These are phyloP conservation scores for Polyploca ridens DNA, from an alignment of 2,888 invertebrate species.

Conservation along the genomic window DNA sequence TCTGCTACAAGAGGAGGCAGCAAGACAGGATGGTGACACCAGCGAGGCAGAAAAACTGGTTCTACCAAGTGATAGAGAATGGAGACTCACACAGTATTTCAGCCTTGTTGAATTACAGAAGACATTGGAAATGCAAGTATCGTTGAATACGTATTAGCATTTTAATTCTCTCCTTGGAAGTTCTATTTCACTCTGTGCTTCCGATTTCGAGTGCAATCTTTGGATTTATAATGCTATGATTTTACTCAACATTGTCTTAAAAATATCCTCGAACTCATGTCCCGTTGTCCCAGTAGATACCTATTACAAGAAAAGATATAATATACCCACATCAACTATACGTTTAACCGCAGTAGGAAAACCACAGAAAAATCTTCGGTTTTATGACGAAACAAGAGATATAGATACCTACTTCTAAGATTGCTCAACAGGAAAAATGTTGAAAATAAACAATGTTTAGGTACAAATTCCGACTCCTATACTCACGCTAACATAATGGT, in stretches of 20 bases:
- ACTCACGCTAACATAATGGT: background rate
- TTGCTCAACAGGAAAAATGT: background rate
- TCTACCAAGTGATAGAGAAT: constrained; percentile 88
- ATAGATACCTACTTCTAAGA: background rate
- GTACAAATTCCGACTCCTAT: background rate
- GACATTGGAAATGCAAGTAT: constrained; percentile 57
- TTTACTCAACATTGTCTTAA: too few species aligned
- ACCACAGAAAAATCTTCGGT: background rate
- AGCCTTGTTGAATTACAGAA: constrained; percentile 87
- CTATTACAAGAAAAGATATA: too few species aligned
- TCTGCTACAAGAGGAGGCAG: constrained; percentile 78
- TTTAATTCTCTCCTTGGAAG: background rate
- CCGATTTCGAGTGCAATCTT: too few species aligned
- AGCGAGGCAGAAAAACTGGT: constrained; percentile 83
- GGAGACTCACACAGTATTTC: constrained; percentile 88
- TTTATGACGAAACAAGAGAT: background rate
- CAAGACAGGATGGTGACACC: constrained; percentile 69
- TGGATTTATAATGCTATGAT: too few species aligned
- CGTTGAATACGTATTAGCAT: background rate
- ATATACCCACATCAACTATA: too few species aligned
- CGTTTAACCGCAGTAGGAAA: background rate
- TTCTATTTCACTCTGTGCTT: too few species aligned
- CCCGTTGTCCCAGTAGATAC: too few species aligned
- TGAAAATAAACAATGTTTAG: background rate
- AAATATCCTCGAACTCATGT: too few species aligned